Evolutionary conservation across 1,140 invertebrate genomes (phyloP).

Genomic region (Drosophila arizonae): DNA sequence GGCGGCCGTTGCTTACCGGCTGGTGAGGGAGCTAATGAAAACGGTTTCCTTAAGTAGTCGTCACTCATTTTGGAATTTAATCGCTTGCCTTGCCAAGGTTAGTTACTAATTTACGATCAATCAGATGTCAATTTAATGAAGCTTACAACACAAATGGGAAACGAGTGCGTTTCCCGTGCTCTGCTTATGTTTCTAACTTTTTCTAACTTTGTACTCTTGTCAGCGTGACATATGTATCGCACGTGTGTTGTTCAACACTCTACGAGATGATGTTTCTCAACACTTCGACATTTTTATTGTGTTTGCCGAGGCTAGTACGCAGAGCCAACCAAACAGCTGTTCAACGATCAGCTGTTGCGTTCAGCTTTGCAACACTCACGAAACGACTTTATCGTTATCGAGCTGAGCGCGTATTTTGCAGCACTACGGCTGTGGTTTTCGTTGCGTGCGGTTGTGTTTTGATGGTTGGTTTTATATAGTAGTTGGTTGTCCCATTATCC

Average conservation of each 20-base stretch:
- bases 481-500: conserved; percentile 29
- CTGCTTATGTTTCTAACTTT: conserved; percentile 52
- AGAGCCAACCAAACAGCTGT: conserved; percentile 28
- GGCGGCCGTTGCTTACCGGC: conserved; percentile 58
- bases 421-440: conserved; percentile 52
- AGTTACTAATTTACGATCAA: conserved; percentile 50
- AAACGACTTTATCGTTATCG: conserved; percentile 24
- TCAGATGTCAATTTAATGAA: conserved; percentile 44
- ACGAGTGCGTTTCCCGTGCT: conserved; percentile 44
- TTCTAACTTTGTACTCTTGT: conserved; percentile 44
- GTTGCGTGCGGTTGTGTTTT: conserved; percentile 47
- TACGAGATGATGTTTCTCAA: conserved; percentile 25
- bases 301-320: conserved; percentile 2
- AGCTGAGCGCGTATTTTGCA: conserved; percentile 33
- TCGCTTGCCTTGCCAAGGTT: conserved; percentile 38
- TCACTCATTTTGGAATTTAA: conserved; percentile 82
- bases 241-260: conserved; percentile 49
- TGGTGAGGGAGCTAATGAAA: conserved; percentile 63
- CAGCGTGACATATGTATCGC: conserved; percentile 49
- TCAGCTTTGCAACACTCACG: conserved; percentile 10
- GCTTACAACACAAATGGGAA: conserved; percentile 48
- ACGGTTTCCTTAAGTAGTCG: conserved; percentile 79
- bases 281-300: conserved; percentile 10
- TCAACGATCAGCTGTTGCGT: not conserved
- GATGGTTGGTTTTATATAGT: conserved; percentile 36